Evolutionary conservation across 2,113 vertebrate species (phyloP).

Genomic region (Phrynocephalus versicolor): DNA sequence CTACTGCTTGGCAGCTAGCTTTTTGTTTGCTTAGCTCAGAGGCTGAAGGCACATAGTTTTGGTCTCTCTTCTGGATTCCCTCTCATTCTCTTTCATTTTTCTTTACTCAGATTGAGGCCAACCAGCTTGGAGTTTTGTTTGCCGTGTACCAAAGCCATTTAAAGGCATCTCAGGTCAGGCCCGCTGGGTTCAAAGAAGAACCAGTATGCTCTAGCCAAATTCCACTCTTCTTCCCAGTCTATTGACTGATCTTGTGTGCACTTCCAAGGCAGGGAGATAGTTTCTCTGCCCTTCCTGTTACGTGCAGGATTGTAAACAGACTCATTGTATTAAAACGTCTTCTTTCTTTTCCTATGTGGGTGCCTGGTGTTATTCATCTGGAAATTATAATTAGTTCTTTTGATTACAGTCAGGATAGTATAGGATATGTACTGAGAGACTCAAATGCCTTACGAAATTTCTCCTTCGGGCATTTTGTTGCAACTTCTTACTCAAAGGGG

Average conservation of each 20-base stretch:
- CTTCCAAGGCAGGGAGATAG: background rate
- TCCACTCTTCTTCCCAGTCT: background rate
- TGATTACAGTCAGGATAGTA: background rate
- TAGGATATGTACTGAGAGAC: background rate
- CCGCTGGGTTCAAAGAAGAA: constrained; percentile 56
- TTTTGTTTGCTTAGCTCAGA: background rate
- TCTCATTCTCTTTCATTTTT: constrained; percentile 33
- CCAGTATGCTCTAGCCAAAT: constrained; percentile 18
- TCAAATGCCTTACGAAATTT: background rate
- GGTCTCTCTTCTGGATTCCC: background rate
- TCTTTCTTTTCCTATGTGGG: background rate
- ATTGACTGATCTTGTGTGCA: background rate
- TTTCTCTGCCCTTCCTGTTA: background rate
- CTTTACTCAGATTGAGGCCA: constrained; percentile 25
- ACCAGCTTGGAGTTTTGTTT: background rate
- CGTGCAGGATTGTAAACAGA: background rate
- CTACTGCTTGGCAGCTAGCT: constrained; percentile 11
- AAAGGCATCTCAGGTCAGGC: constrained; percentile 57
- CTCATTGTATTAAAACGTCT: background rate
- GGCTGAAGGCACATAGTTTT: background rate
- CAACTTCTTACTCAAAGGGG: background rate
- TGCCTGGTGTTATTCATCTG: background rate
- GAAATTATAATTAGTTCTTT: too few relatives aligned
- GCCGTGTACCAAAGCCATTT: constrained; percentile 45
- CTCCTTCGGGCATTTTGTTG: background rate